Base-by-base conservation (phyloP, 2,888 invertebrate genomes). In the Meteorus colon region DNA sequence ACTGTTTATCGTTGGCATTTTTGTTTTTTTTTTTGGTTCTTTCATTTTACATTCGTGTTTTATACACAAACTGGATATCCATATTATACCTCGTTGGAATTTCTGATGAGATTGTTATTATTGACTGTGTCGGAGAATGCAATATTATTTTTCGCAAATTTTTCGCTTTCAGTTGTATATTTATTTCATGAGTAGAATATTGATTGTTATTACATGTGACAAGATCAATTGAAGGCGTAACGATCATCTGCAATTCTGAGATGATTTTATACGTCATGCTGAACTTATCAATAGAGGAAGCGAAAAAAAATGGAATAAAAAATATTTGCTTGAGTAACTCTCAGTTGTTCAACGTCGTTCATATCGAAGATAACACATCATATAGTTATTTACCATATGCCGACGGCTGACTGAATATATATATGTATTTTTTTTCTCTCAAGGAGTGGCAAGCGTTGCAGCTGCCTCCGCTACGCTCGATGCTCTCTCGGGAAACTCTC, bases 351-450 rank as follows among this genome's bases (percentile, higher is more conserved):
- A 48, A 14, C 48, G 48, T 55, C 71, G 45, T 55, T 31, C 55
- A 69, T 31, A 69, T 69, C 31, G 69, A 69, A 51, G 34, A 55
- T 69, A 69, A 72, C 59, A 69, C 68, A 62, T 34, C 51, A 71
- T 51, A 14, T 34, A 69, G 70, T 69, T 76, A 77, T 63, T 77
- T 78, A 77, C 76, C 78, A 77, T 78, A 78, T 74, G 76, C 55
- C 69, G 70, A 72, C 60, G 67, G 67, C 69, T 63, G 69, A 69
- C 55, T 73, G 59, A 48, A 55, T 68, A 31, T 62, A 45, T 73
- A 16, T 48, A 48, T 65, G 5, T 45, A 2, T 31, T 41, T 45
- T 19, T 27, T 68, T 41, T 66, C 55, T 19, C 55, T 74, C 66
- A 45, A 72, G 68, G 68, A 67, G 70, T 62, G 74, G 71, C 70